Conservation (phyloP, 2,113 vertebrate genomes). For the Phalacrocorax brasilianus region DNA sequence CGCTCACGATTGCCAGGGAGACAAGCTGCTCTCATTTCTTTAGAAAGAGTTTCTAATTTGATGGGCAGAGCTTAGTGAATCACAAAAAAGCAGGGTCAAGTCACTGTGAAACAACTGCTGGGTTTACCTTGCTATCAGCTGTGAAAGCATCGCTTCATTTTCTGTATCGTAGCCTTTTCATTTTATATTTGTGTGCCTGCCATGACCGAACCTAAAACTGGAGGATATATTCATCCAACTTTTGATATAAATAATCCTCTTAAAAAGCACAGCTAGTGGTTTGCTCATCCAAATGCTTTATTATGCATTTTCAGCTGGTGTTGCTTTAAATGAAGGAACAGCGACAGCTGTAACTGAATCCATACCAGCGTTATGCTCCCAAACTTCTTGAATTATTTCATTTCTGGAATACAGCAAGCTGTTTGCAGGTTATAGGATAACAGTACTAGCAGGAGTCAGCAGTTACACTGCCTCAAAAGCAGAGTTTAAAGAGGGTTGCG, state of each 20-base stretch:
- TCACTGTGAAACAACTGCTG: neutral
- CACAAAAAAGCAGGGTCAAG: constrained; percentile 37
- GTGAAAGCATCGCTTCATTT: neutral
- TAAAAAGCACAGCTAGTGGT: constrained; percentile 45
- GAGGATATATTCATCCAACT: constrained; percentile 25
- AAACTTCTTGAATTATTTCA: constrained; percentile 47
- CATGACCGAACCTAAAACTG: neutral
- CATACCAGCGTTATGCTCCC: neutral
- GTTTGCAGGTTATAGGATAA: neutral
- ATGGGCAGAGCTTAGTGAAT: constrained; percentile 52
- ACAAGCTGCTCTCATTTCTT: constrained; percentile 64
- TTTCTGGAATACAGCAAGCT: neutral
- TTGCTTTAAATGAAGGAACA: constrained; percentile 44
- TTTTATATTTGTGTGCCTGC: neutral
- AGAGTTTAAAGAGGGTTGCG: neutral
- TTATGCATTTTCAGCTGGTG: constrained; percentile 43
- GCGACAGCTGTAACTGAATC: constrained; percentile 23
- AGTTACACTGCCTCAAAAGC: neutral
- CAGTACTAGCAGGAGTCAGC: neutral
- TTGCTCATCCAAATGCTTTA: constrained; percentile 30
- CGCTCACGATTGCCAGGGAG: constrained; percentile 24
- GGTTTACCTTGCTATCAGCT: constrained; percentile 38
- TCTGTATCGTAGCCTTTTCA: neutral
- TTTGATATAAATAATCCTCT: constrained; percentile 63
- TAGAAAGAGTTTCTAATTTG: constrained; percentile 57